Conservation (phyloP, 2,888 invertebrate genomes). For the Protophormia terraenovae region DNA sequence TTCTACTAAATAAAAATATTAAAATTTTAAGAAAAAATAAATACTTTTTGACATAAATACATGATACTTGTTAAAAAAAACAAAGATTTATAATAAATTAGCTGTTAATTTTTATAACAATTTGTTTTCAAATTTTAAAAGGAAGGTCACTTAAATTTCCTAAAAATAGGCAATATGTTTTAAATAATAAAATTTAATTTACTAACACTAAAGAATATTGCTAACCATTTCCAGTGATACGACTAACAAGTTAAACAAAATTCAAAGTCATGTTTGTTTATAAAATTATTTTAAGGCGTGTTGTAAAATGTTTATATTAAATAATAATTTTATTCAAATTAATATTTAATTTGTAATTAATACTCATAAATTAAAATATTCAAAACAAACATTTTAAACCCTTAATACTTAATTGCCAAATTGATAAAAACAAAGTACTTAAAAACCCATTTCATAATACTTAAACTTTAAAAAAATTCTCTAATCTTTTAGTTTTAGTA, state of each 20-base stretch:
- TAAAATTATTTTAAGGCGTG: not conserved
- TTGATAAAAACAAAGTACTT: not conserved
- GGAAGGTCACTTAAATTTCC: not conserved
- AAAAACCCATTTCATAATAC: not conserved
- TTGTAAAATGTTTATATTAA: not conserved
- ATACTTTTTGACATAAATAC: not conserved
- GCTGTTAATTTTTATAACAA: not conserved
- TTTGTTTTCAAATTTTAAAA: not conserved
- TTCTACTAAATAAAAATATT: not conserved
- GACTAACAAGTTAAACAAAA: too few relatives aligned
- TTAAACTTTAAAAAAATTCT: not conserved
- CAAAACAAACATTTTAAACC: too few relatives aligned
- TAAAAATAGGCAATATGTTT: not conserved
- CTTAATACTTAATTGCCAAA: not conserved
- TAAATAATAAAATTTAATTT: not conserved
- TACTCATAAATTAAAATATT: not conserved
- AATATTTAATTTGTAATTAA: not conserved
- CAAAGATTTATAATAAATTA: conserved; percentile 3
- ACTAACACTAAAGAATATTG: too few relatives aligned
- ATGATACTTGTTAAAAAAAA: not conserved
- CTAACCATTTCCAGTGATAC: too few relatives aligned
- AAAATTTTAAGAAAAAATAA: not conserved
- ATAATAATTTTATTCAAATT: not conserved
- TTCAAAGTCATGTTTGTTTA: not conserved
- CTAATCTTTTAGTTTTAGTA: not conserved